Evolutionary conservation across 2,888 invertebrate genomes (phyloP), one percentile per base, ranked within the genome.

Genomic region (Andrena hattorfiana): DNA sequence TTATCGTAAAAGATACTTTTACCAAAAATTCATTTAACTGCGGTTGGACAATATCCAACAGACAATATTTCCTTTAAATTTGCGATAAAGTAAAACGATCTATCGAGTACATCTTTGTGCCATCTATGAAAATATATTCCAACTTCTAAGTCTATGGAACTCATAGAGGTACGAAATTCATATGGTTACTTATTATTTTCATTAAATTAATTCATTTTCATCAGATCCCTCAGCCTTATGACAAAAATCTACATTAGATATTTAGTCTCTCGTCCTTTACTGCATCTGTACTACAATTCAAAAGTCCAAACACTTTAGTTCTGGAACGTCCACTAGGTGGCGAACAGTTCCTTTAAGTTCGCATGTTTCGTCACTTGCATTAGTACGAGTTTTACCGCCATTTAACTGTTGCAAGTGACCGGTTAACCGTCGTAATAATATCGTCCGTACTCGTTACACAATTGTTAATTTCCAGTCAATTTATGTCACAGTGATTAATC

Each of bases 61-160:
- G 3, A 54, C 7, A 20, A 54, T 54, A 16, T 42, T 42, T 42
- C 42, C 16, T 42, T 16, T 16, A 42, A 42, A 16, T 42, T 13
- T 20, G n/a, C 54, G 23, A 54, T 54, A 54, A 54, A 2, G 20
- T 54, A 20, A 54, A 16, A 42, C 16, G 16, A 3, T 13, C 23
- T 7, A n/a, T 5, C 5, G 30, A 76, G 28, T 76, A 51, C 77
- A 74, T 77, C 32, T 20, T 56, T 16, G 20, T 42, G 75, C 77
- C 75, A 77, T 77, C 77, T 77, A 32, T 28, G 48, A 30, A 26
- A 23, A 32, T 3, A 1, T 16, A 30, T 13, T 48, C 0, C 30
- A 74, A 48, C 62, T 23, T 28, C 23, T n/a, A 28, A 42, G 10
- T 13, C 2, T 32, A 2, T 16, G 20, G n/a, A 7, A 7, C n/a